Evolutionary conservation across 1,140 invertebrate genomes (phyloP), one percentile per base, ranked within the genome.

Genomic region (Pseudomyrmex pallidus): DNA sequence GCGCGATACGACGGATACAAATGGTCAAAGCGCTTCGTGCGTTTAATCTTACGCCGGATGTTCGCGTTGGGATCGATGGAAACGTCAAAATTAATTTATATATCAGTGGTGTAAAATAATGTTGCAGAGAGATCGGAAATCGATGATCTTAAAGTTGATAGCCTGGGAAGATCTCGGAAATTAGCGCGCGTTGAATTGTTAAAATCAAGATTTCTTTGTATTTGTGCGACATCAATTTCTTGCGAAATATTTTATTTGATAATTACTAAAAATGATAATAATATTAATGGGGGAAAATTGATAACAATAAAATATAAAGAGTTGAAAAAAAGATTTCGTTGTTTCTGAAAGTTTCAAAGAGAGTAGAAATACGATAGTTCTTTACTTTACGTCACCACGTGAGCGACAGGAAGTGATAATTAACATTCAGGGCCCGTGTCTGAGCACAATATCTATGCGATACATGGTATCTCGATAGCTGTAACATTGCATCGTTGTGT

Each of bases 11-110:
- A 70, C 74, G 25, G 10, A 52, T 76, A 76, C 61, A 44, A 66
- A 66, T 54, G 17, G 35, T 35, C 35, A 35, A 35, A 35, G 35
- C 35, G 35, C 35, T 35, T 35, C 13, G 25, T 12, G 22, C 52
- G 20, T 17, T 78, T 78, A 57, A 78, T 78, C 50, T 70, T 25
- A 7, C 54, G 25, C 12, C 17, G 35, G 35, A n/a, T 48, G 35
- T 59, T 22, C 44, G 57, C 15, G 7, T 59, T 20, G 2, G 10
- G 13, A 10, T 57, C 54, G 52, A 78, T 78, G 50, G 15, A 12
- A 78, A 8, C 17, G 35, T 78, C 48, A 70, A 78, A 77, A 57
- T 48, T 35, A 35, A 35, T 35, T 35, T 35, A 7, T 35, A 35
- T 35, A 5, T 35, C 35, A 35, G 35, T 35, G 35, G 35, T 35